Percentiles rank a stretch among this genome's conserved stretches.
Evolutionary conservation across 2,797 vertebrate genomes (phyloP).

Genomic region (Botia kubotai): DNA sequence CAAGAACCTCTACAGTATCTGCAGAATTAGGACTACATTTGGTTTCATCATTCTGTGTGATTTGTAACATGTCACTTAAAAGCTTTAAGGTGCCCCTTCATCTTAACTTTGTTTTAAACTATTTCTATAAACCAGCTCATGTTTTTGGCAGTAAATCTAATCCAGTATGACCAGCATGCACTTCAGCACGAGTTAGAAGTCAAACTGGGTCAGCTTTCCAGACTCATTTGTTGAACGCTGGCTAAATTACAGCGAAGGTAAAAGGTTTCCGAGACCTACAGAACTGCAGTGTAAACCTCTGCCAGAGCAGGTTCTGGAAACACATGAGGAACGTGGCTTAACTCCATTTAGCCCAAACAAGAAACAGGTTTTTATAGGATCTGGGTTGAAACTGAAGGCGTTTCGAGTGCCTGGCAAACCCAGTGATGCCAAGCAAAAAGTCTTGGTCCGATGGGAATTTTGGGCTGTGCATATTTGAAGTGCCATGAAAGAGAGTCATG

Average conservation of each 20-base stretch:
- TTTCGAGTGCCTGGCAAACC: background rate
- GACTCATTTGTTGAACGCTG: slow-evolving; percentile 30
- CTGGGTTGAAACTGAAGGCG: slow-evolving; percentile 46
- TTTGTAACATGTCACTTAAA: slow-evolving; percentile 15
- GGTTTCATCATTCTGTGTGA: slow-evolving; percentile 3
- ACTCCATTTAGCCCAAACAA: slow-evolving; percentile 48
- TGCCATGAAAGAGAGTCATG: slow-evolving; percentile 19
- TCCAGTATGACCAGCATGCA: slow-evolving; percentile 3
- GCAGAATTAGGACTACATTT: slow-evolving; percentile 28
- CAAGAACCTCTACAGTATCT: slow-evolving; percentile 24
- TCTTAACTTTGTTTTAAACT: slow-evolving; percentile 15
- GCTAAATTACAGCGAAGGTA: slow-evolving; percentile 43
- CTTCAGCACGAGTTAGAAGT: slow-evolving; percentile 8
- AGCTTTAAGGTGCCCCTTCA: slow-evolving; percentile 5
- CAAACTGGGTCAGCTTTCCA: slow-evolving; percentile 27
- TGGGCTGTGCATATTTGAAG: slow-evolving; percentile 20
- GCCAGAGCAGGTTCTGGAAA: slow-evolving; percentile 53
- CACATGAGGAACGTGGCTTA: slow-evolving; percentile 49
- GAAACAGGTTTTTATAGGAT: slow-evolving; percentile 50
- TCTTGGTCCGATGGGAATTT: slow-evolving; percentile 20
- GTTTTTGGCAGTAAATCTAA: background rate
- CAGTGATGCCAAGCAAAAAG: background rate
- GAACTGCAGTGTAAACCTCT: slow-evolving; percentile 8
- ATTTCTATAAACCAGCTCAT: slow-evolving; percentile 22
- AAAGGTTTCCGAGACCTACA: slow-evolving; percentile 1